Conservation (phyloP, 92 coral and sea anemone species). For the Siderastrea radians region DNA sequence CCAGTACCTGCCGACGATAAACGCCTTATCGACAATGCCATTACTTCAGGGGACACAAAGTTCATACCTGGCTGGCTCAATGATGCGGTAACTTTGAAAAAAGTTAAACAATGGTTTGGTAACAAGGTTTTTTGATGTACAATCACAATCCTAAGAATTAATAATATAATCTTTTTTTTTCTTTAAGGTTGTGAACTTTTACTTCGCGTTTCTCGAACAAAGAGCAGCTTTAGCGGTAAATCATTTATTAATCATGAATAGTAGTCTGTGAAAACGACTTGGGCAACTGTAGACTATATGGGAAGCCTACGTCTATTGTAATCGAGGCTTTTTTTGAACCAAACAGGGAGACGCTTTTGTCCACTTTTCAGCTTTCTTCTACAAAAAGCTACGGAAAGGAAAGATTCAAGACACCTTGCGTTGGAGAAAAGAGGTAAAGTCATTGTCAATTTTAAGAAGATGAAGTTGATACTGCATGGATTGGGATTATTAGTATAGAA, state of each 20-base stretch:
- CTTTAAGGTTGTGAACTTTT: neutral
- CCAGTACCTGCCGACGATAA: neutral
- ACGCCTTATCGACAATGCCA: neutral
- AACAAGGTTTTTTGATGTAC: no score
- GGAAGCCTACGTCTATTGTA: neutral
- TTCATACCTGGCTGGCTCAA: constrained; percentile 30
- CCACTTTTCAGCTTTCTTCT: neutral
- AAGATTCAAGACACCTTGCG: neutral
- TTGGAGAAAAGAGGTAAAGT: neutral
- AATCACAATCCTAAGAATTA: neutral
- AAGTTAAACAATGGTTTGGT: neutral
- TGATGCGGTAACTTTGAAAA: neutral
- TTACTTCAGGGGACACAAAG: neutral
- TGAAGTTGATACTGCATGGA: no score
- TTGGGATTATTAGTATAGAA: no score
- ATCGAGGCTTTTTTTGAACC: neutral
- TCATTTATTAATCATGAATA: neutral
- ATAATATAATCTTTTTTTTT: neutral
- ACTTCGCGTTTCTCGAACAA: constrained; percentile 1
- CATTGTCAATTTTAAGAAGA: no score
- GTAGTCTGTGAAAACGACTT: neutral
- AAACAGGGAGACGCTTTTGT: neutral
- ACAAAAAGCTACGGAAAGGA: neutral
- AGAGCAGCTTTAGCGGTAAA: neutral
- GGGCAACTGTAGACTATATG: no score